Conservation (phyloP, 1,140 invertebrate species). For the Drosophila seguyi region DNA sequence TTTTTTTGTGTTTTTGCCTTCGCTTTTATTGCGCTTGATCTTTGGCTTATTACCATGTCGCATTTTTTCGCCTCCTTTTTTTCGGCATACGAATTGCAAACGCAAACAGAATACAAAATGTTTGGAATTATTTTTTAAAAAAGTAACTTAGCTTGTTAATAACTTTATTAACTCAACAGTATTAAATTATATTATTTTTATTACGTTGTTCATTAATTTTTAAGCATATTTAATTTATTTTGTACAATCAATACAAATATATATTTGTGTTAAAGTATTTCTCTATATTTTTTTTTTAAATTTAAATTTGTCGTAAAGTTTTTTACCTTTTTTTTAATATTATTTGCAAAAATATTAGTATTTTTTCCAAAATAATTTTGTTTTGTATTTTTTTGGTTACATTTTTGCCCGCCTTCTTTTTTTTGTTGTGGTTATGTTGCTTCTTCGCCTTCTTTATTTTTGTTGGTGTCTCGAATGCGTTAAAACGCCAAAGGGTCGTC, state of each 20-base stretch:
- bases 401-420: conserved; percentile 29
- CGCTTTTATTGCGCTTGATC: conserved; percentile 75
- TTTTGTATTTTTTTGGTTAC: conserved; percentile 2
- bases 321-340: neutral
- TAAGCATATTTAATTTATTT: neutral
- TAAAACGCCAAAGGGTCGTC: conserved; percentile 79
- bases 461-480: conserved; percentile 55
- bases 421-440: conserved; percentile 5
- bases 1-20: conserved; percentile 39
- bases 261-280: neutral
- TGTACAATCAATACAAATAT: neutral
- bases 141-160: neutral
- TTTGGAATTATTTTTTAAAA: neutral
- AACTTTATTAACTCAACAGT: no score
- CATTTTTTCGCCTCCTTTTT: conserved; percentile 27
- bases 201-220: no score
- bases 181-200: no score
- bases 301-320: neutral
- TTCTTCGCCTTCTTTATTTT: conserved; percentile 29
- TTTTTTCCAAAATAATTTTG: conserved; percentile 3
- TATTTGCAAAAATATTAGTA: neutral
- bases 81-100: conserved; percentile 67
- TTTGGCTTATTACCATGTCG: conserved; percentile 84
- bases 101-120: conserved; percentile 71
- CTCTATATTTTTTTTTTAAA: neutral